Evolutionary conservation across 2,888 invertebrate species (phyloP), one percentile per base, ranked within the genome.

Genomic region (Andrena dorsata): DNA sequence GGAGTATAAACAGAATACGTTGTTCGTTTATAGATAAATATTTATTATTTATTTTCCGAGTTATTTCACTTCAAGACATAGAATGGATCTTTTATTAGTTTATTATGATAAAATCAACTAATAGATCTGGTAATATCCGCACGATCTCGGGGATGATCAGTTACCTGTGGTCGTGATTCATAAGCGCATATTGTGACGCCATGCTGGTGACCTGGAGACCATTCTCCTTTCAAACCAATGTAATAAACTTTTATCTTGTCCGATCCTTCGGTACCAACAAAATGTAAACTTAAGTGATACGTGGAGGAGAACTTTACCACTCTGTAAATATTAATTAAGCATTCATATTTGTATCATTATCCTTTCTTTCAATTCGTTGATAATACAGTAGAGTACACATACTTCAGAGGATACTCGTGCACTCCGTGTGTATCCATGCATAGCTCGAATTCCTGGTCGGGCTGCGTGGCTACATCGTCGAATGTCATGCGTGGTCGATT

Each of bases 171-270:
- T 77, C 96, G 95, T 0, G 97, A 94, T 94, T 99, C 99, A 94
- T 99, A 99, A 66, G 96, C 97, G 92, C 98, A 98, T 90, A 99
- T 98, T 2, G 98, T 97, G 0, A 99, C 98, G 68, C 98, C 98
- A 93, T 98, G 98, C 87, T 96, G 95, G 91, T 97, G 97, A 0
- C 96, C 97, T 92, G 97, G 96, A 13, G 96, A 95, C 95, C 97
- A 99, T 94, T 99, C 99, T 28, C 99, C 99, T 93, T 97, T 96
- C 58, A 99, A 95, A 10, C 98, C 99, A 92, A 99, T 99, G 93
- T 99, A 99, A 93, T 97, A 98, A 82, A 99, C 96, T 91, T 96
- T 96, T 1, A 98, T 98, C 68, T 94, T 95, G n/a, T 98, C 98
- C 23, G 95, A 96, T 28, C 98, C 98, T 94, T 97, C 98, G 94